Evolutionary conservation across 92 coral and sea anemone genomes (phyloP), one percentile per base, ranked within the genome.

Genomic region (Epizoanthus illoricatus): DNA sequence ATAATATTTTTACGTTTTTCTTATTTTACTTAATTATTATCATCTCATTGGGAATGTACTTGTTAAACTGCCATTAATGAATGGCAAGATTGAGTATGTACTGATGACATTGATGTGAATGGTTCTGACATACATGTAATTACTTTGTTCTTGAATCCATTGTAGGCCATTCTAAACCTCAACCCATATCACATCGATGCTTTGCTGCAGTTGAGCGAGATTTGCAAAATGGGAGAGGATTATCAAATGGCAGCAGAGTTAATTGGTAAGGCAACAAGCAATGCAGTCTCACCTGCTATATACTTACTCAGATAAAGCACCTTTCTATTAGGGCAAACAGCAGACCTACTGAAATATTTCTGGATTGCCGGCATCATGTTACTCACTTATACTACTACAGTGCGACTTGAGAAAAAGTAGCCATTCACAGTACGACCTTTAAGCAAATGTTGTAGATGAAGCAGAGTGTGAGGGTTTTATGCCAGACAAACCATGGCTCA

Each of bases 191-290:
- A 96, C 76, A 89, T 96, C 18, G 99, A 96, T 80, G 92, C 98
- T n/a, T 75, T 96, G 33, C 92, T 96, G 43, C 99, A 96, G 72
- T 89, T 96, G 81, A 96, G 99, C 84, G 99, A 96, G 84, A 90
- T 96, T 71, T 96, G 98, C 72, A 96, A 96, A 76, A 91, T 96
- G 98, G 97, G 98, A 1, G 99, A 96, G 74, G 99, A 96, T 86
- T 88, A 84, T 66, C 99, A 94, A 79, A 96, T 96, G 99, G 99
- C 99, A 71, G 94, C 99, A 16, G 99, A 96, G 63, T 87, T 96
- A 11, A 93, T 96, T 45, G 99, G 99, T 96, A 70, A 61, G 97
- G 52, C 19, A 60, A 16, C 20, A 12, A 12, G 3, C 23, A 20
- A 15, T 15, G 3, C 5, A 11, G 36, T n/a, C 19, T 15, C 67